Evolutionary conservation across 2,888 invertebrate genomes (phyloP).

Genomic region (Tenthredo mesomela): DNA sequence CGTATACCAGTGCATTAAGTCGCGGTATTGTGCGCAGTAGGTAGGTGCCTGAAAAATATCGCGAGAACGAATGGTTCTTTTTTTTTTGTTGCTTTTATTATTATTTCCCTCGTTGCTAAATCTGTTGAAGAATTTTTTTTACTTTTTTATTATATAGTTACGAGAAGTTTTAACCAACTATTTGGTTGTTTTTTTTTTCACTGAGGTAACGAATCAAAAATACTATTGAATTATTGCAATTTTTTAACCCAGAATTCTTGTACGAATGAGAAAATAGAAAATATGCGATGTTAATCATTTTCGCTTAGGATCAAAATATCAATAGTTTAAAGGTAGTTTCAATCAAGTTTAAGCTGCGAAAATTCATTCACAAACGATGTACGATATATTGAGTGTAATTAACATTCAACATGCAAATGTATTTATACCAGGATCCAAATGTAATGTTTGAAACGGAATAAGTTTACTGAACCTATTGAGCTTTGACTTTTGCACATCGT

Average conservation of each 20-base stretch:
- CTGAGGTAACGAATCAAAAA: background rate
- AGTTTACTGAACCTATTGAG: background rate
- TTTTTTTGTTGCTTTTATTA: background rate
- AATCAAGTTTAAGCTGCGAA: background rate
- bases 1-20: background rate
- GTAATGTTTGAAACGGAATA: conserved; percentile 27
- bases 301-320: no score
- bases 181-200: background rate
- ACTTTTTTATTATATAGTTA: background rate
- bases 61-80: background rate
- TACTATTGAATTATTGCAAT: background rate
- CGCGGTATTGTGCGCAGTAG: background rate
- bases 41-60: background rate
- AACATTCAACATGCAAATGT: conserved; percentile 38
- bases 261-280: background rate
- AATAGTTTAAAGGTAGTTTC: no score
- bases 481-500: background rate
- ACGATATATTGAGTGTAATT: conserved; percentile 35
- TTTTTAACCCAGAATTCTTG: background rate
- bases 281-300: no score
- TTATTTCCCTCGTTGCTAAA: background rate
- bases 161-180: background rate
- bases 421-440: conserved; percentile 36
- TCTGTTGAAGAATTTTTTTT: background rate
- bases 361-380: conserved; percentile 39